Evolutionary conservation across 2,888 invertebrate species (phyloP).

Genomic region (Holacanthella duospinosa): DNA sequence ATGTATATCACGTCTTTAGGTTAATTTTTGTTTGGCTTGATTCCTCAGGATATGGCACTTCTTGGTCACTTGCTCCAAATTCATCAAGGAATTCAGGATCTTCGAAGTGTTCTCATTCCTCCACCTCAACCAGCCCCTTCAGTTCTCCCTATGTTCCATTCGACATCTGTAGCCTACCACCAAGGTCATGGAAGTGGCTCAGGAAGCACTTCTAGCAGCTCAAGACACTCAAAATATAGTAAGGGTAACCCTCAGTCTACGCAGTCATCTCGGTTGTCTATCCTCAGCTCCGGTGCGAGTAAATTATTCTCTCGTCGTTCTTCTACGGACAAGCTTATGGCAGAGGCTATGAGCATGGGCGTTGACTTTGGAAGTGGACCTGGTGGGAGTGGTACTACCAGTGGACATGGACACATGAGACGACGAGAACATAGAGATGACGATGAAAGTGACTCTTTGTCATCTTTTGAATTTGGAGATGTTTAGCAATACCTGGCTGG

Average conservation of each 20-base stretch:
- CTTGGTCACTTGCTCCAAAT: slow-evolving; percentile 35
- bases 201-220: not conserved
- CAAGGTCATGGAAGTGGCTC: slow-evolving; percentile 9
- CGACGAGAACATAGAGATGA: slow-evolving; percentile 17
- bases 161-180: slow-evolving; percentile 15
- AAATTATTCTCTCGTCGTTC: slow-evolving; percentile 27
- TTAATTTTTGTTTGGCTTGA: too few species aligned
- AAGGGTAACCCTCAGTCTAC: slow-evolving; percentile 10
- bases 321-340: slow-evolving; percentile 24
- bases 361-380: slow-evolving; percentile 17
- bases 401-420: not conserved
- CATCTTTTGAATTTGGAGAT: slow-evolving; percentile 31
- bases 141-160: slow-evolving; percentile 22
- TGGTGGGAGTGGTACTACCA: slow-evolving; percentile 12
- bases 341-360: slow-evolving; percentile 8
- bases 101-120: slow-evolving; percentile 33
- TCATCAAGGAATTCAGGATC: slow-evolving; percentile 37
- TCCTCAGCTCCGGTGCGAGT: slow-evolving; percentile 15
- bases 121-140: slow-evolving; percentile 34
- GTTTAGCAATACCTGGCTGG: slow-evolving; percentile 9
- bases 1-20: too few species aligned
- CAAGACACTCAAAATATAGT: not conserved
- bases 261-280: slow-evolving; percentile 4
- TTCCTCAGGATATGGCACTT: slow-evolving; percentile 31
- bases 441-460: slow-evolving; percentile 33